These are phyloP conservation scores for Xyrichtys novacula DNA, from an alignment of 2,797 vertebrate genomes.

Conservation along the genomic window DNA sequence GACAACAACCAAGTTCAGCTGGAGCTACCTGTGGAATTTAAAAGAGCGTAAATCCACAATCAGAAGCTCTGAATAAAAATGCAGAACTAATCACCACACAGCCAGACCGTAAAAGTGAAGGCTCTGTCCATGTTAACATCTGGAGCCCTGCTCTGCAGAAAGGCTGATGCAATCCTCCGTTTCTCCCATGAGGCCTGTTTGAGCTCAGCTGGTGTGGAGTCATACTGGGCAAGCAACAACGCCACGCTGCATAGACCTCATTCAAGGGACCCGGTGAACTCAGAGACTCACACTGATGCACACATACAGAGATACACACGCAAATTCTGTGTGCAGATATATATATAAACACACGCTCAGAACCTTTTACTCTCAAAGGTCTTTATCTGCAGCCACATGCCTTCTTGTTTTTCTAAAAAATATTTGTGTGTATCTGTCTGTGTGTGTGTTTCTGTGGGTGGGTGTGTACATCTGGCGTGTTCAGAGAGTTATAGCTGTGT, in stretches of 20 bases:
- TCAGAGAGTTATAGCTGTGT: conserved; percentile 27
- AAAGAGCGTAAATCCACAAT: not conserved
- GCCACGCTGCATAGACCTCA: conserved; percentile 43
- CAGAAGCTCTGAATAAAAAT: conserved; percentile 24
- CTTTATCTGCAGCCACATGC: conserved; percentile 23
- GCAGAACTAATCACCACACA: conserved; percentile 21
- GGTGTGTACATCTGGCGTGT: conserved; percentile 17
- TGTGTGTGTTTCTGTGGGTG: conserved; percentile 6
- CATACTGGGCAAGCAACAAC: conserved; percentile 42
- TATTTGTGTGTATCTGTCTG: conserved; percentile 36
- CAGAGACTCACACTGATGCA: conserved; percentile 22
- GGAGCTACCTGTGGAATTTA: too few species aligned
- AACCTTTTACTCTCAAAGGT: not conserved
- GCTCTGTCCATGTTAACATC: conserved; percentile 60
- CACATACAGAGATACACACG: conserved; percentile 4
- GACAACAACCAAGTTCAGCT: not conserved
- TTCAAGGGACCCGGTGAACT: conserved; percentile 34
- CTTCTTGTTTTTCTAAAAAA: conserved; percentile 55
- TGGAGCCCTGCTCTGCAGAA: conserved; percentile 45
- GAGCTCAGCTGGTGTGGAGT: conserved; percentile 50
- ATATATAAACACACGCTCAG: too few species aligned
- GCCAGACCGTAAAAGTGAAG: conserved; percentile 42
- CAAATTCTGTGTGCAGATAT: conserved; percentile 3
- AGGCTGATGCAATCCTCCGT: conserved; percentile 75
- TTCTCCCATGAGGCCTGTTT: conserved; percentile 47